Percentiles rank a stretch among this genome's conserved stretches.
Conservation (phyloP, 2,888 invertebrate genomes). For the Leptinotarsa haldemani region DNA sequence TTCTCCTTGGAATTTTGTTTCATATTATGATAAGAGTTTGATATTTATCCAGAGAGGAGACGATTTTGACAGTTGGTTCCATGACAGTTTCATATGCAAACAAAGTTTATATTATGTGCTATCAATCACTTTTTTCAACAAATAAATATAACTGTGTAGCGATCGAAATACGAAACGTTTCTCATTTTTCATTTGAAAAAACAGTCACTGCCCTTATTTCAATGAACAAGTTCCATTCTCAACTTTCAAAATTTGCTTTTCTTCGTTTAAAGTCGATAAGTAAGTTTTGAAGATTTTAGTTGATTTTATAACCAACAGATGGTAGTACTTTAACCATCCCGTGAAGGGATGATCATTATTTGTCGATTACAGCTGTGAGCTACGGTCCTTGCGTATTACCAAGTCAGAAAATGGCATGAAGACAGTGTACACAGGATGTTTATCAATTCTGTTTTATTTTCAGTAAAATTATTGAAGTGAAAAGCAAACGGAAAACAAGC, state of each 20-base stretch:
- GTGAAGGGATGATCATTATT: background rate
- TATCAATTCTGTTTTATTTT: no score
- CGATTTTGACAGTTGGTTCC: constrained; percentile 28
- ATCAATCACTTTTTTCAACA: background rate
- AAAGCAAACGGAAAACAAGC: no score
- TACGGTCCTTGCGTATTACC: background rate
- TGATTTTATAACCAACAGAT: background rate
- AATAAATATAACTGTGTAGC: no score
- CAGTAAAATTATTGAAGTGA: no score
- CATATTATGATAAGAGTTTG: constrained; percentile 9
- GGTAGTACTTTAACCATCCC: background rate
- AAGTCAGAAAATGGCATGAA: background rate
- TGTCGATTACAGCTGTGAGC: background rate
- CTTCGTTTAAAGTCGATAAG: background rate
- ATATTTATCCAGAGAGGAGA: background rate
- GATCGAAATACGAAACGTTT: no score
- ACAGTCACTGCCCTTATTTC: no score
- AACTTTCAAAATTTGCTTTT: background rate
- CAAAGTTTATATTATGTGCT: background rate
- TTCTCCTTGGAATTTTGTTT: constrained; percentile 39
- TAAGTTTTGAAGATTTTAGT: background rate
- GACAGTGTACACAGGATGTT: background rate
- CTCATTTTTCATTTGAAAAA: no score
- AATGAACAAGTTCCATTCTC: background rate
- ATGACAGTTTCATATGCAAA: background rate